Evolutionary conservation across 2,888 invertebrate genomes (phyloP).

Genomic region (Macrophya alboannulata): DNA sequence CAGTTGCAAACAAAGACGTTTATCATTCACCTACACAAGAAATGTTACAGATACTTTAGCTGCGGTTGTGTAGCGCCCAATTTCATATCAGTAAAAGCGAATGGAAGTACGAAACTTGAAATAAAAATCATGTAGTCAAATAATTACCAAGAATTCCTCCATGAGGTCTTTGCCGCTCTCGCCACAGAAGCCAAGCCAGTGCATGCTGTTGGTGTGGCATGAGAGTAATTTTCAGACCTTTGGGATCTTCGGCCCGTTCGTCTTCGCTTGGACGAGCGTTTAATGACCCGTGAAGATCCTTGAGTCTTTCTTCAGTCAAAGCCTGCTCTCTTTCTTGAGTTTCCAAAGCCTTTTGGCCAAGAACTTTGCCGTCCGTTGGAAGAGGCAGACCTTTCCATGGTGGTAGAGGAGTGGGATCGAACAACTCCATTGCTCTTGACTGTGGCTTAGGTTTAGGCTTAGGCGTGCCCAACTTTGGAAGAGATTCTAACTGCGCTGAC

Average conservation of each 20-base stretch:
- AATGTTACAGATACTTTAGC: background rate
- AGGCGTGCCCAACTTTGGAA: conserved; percentile 32
- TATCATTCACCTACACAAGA: background rate
- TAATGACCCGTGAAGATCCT: conserved; percentile 87
- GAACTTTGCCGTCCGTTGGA: conserved; percentile 59
- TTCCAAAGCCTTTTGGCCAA: conserved; percentile 82
- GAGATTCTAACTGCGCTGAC: conserved; percentile 78
- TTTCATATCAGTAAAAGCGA: too few relatives aligned
- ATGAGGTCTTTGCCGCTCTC: conserved; percentile 92
- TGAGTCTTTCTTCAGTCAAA: conserved; percentile 87
- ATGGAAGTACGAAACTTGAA: background rate
- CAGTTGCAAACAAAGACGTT: background rate
- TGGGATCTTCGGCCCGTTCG: conserved; percentile 83
- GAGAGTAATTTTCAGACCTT: conserved; percentile 84
- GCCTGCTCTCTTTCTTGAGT: conserved; percentile 87
- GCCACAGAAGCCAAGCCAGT: conserved; percentile 93
- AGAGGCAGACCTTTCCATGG: background rate
- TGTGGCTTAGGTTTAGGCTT: conserved; percentile 32
- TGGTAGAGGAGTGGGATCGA: background rate
- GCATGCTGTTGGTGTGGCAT: conserved; percentile 94
- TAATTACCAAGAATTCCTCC: conserved; percentile 92
- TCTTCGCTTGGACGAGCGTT: conserved; percentile 85
- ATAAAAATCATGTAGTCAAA: background rate
- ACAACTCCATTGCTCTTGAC: conserved; percentile 32
- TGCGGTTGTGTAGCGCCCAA: too few relatives aligned